Base-by-base conservation (phyloP, 1,140 invertebrate species). In the Monochamus saltuarius region DNA sequence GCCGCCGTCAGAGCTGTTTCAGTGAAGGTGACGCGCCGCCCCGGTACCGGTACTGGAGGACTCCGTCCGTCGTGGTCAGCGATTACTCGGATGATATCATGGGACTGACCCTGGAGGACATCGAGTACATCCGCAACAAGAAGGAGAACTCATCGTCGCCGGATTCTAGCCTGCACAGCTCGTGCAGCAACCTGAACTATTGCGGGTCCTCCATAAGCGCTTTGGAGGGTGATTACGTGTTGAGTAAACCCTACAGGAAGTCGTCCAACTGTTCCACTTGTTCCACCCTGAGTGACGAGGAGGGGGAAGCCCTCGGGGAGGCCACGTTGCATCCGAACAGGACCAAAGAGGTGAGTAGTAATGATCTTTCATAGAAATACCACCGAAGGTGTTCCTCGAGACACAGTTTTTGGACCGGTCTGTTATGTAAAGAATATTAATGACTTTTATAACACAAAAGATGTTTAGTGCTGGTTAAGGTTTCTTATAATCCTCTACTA, bases 31-130 rank as follows among this genome's bases (percentile, higher is more conserved):
- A 75, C 4, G 80, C 67, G 37, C 72, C 73, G 0, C 56, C 68
- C 13, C 60, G 68, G 4, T 76, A 73, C 56, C 79, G 88, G 1
- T 88, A 84, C 66, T 87, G 88, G 70, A 75, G 89, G 34, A 91
- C 89, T 0, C 89, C 90, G 0, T 90, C 88, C 14, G 89, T 92
- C 13, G 89, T 92, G 2, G 87, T 92, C 1, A 91, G 89, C 65
- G 90, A 92, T 73, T 90, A 91, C 69, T 90, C 88, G 0, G 89
- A 91, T 70, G 89, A 89, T 62, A 79, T 85, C 14, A 80, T 81
- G 80, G 84, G 36, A 7, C 81, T 87, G 3, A 85, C 84, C 7
- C 76, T 84, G 40, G 85, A 87, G 65, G 86, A 87, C 70, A 82
- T 86, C 65, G 82, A 85, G 67, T 84, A 85, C 75, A 80, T 86